A percentile compares a stretch with the other conserved stretches of the same genome.
Conservation (phyloP, 2,797 vertebrate genomes). For the Lithobates sylvaticus region DNA sequence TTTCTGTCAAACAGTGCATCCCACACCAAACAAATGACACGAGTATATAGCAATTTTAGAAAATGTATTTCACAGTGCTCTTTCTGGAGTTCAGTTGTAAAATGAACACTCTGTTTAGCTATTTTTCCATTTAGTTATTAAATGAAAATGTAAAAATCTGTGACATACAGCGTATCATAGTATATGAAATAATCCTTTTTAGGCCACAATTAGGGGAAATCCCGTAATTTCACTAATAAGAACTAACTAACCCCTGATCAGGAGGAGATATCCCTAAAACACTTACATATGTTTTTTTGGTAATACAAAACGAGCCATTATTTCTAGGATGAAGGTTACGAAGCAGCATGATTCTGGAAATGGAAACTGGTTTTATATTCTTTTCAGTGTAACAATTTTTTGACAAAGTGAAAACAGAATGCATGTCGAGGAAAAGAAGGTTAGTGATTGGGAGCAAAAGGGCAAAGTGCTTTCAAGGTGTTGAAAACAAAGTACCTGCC, state of each 20-base stretch:
- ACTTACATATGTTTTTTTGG: conserved; percentile 22
- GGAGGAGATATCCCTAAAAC: conserved; percentile 8
- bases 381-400: background rate
- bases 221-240: conserved; percentile 13
- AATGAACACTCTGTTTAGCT: too few relatives aligned
- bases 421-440: background rate
- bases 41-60: too few relatives aligned
- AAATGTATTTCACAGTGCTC: too few relatives aligned
- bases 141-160: background rate
- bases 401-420: conserved; percentile 11
- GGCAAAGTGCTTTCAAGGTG: background rate
- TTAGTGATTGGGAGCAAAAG: background rate
- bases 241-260: conserved; percentile 8
- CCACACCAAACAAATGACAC: too few relatives aligned
- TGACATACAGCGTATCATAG: background rate
- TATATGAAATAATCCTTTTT: background rate
- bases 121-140: background rate
- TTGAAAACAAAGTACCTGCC: background rate
- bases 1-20: too few relatives aligned
- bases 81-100: too few relatives aligned
- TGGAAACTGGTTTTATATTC: background rate
- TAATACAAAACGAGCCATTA: conserved; percentile 1
- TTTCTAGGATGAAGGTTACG: background rate
- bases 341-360: conserved; percentile 5
- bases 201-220: conserved; percentile 28